Evolutionary conservation across 2,888 invertebrate species (phyloP).

Genomic region (Chironomus tentans): DNA sequence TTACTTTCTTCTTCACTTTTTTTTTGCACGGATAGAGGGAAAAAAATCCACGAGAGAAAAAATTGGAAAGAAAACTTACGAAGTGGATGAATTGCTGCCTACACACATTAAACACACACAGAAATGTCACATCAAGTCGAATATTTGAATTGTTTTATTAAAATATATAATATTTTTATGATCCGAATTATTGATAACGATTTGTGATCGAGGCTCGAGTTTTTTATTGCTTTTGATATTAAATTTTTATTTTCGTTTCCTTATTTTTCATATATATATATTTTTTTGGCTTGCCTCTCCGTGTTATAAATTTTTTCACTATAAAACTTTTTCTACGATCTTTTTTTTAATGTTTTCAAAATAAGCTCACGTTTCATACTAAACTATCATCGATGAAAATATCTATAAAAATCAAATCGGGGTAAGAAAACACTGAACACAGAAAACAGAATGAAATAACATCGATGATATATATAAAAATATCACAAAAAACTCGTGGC

Average conservation of each 20-base stretch:
- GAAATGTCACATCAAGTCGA: background rate
- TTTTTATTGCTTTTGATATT: background rate
- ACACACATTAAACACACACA: background rate
- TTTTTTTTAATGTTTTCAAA: conserved; percentile 14
- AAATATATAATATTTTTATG: background rate
- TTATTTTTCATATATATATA: background rate
- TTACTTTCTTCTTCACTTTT: background rate
- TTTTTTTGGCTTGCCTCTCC: background rate
- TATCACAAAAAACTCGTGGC: background rate
- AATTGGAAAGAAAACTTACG: background rate
- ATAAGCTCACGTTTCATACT: conserved; percentile 26
- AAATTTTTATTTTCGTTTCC: background rate
- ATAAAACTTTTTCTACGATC: background rate
- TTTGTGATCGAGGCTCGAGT: background rate
- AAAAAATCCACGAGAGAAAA: too few relatives aligned
- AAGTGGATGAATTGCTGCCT: background rate
- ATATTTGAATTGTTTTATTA: background rate
- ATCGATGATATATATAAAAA: background rate
- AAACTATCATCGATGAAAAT: background rate
- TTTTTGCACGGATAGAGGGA: background rate
- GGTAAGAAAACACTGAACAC: background rate
- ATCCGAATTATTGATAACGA: conserved; percentile 6
- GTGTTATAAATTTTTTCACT: background rate
- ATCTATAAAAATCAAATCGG: conserved; percentile 3
- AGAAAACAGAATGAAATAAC: too few relatives aligned